These are phyloP conservation scores for Vanessa tameamea DNA, from an alignment of 1,140 invertebrate species.

Conservation along the genomic window DNA sequence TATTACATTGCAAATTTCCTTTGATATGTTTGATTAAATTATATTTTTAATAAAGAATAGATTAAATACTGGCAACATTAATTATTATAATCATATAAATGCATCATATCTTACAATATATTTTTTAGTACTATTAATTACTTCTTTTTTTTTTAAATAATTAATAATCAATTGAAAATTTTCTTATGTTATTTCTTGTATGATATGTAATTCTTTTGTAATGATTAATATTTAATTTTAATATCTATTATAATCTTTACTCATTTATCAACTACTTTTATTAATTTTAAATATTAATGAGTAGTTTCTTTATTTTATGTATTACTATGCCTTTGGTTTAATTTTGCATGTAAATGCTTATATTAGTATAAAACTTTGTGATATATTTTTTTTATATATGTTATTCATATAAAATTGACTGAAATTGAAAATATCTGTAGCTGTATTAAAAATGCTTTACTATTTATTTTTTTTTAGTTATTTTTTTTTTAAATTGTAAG, in stretches of 20 bases:
- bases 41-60: not conserved
- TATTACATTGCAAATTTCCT: not conserved
- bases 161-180: no score
- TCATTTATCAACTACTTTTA: no score
- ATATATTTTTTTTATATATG: slow-evolving; percentile 11
- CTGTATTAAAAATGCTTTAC: slow-evolving; percentile 13
- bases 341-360: not conserved
- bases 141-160: no score
- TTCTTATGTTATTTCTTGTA: no score
- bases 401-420: slow-evolving; percentile 14
- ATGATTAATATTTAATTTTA: no score
- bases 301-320: not conserved
- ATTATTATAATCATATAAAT: no score
- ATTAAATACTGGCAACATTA: not conserved
- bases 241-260: no score
- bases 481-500: slow-evolving; percentile 7
- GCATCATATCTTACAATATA: no score
- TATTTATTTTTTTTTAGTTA: not conserved
- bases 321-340: not conserved
- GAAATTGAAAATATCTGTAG: slow-evolving; percentile 5
- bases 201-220: no score
- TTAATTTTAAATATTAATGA: not conserved
- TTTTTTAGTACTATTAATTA: no score
- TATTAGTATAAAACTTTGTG: slow-evolving; percentile 15
- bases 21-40: not conserved